Percentiles rank a stretch among this genome's conserved stretches.
These are phyloP conservation scores for Hippoglossus stenolepis DNA, from an alignment of 2,113 vertebrate species.

Conservation along the genomic window DNA sequence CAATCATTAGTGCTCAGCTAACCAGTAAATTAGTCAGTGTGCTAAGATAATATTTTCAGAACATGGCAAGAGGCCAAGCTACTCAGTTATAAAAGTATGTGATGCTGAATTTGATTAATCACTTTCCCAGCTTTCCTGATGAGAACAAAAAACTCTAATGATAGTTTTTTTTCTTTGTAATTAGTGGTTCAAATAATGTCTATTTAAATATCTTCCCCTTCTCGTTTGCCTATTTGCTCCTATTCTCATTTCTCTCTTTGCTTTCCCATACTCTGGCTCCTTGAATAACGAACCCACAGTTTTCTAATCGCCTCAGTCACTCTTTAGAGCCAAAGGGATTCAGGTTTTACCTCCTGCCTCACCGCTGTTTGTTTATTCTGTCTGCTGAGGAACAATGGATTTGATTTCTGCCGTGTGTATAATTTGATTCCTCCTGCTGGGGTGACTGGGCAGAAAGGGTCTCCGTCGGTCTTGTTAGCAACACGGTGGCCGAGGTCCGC, in stretches of 20 bases:
- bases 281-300: background rate
- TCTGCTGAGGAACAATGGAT: background rate
- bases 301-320: conserved; percentile 2
- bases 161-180: background rate
- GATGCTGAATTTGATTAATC: conserved; percentile 42
- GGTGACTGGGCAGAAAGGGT: background rate
- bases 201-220: background rate
- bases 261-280: background rate
- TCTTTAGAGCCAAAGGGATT: background rate
- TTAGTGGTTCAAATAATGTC: background rate
- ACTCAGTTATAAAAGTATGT: conserved; percentile 17
- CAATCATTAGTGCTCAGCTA: conserved; percentile 71
- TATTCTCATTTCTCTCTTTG: background rate
- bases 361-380: conserved; percentile 36
- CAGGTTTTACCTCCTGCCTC: background rate
- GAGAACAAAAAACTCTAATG: conserved; percentile 17
- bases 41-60: conserved; percentile 66
- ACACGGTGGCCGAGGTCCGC: conserved; percentile 7
- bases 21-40: conserved; percentile 68
- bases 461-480: conserved; percentile 41
- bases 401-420: conserved; percentile 12
- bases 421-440: conserved; percentile 10
- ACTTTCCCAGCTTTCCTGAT: background rate
- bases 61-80: conserved; percentile 54
- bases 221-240: background rate